Evolutionary conservation across 2,113 vertebrate species (phyloP).

Genomic region (Hipposideros armiger): DNA sequence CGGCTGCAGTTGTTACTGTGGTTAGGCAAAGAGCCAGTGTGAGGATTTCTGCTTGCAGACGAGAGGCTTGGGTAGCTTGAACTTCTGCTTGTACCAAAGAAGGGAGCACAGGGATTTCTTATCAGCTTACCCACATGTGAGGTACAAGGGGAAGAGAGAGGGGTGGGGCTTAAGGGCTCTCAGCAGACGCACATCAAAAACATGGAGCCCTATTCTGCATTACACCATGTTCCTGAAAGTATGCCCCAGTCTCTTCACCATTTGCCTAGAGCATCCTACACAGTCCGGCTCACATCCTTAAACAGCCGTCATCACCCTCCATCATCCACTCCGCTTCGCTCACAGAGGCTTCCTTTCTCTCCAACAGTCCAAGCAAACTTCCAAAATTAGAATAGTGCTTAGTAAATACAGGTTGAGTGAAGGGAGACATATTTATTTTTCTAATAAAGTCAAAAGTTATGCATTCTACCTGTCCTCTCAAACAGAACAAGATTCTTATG

Average conservation of each 20-base stretch:
- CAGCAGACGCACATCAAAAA: not conserved
- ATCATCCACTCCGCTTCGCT: not conserved
- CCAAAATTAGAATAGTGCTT: not conserved
- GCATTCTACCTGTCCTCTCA: not conserved
- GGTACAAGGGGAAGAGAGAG: not conserved
- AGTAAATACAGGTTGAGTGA: not conserved
- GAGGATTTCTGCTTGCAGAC: not conserved
- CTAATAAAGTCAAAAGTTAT: not conserved
- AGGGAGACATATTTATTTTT: not conserved
- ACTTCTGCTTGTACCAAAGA: not conserved
- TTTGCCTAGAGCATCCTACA: rapidly evolving
- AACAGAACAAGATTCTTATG: not conserved
- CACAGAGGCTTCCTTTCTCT: not conserved
- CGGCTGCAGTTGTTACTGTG: not conserved
- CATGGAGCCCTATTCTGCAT: not conserved
- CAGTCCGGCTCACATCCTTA: rapidly evolving
- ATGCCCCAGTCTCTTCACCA: not conserved
- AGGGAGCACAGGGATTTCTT: rapidly evolving
- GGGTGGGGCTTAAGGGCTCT: not conserved
- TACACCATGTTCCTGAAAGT: not conserved
- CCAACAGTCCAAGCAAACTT: not conserved
- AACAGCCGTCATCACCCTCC: too few species aligned
- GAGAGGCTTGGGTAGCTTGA: not conserved
- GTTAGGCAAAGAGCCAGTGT: too few species aligned
- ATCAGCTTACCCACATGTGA: too few species aligned